Percentiles rank a stretch among this genome's conserved stretches.
phyloP scores from a whole-genome alignment of 2,797 vertebrate genomes.

The Serranus cabrilla region DNA sequence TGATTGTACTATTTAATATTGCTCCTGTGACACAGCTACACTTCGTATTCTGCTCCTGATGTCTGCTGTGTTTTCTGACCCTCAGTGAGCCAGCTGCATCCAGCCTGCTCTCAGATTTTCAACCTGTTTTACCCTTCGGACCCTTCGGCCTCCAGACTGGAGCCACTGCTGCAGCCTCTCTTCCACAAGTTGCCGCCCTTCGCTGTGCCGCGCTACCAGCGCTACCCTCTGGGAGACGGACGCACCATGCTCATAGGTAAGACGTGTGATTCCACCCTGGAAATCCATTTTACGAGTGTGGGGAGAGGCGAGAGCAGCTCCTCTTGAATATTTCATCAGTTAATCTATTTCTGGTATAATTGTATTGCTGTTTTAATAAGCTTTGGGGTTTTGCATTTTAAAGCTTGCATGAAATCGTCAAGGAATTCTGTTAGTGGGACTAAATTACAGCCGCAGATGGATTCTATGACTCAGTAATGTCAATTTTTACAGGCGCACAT shows the following conservation, averaged over 20 bases:
- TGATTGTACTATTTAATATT: no score
- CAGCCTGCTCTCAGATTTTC: slow-evolving; percentile 96
- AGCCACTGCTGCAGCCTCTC: slow-evolving; percentile 92
- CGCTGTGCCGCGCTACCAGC: slow-evolving; percentile 95
- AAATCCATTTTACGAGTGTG: slow-evolving; percentile 48
- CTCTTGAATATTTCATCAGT: slow-evolving; percentile 57
- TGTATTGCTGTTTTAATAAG: slow-evolving; percentile 45
- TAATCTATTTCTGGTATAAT: slow-evolving; percentile 51
- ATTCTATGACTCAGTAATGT: slow-evolving; percentile 35
- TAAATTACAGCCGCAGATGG: slow-evolving; percentile 12
- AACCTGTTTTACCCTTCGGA: slow-evolving; percentile 98
- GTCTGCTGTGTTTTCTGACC: slow-evolving; percentile 41
- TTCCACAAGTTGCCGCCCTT: slow-evolving; percentile 95
- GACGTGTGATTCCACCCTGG: slow-evolving; percentile 11
- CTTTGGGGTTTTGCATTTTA: slow-evolving; percentile 54
- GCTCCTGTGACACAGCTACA: neutral
- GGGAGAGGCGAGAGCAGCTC: slow-evolving; percentile 3
- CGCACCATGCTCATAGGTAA: slow-evolving; percentile 93
- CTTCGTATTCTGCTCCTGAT: neutral
- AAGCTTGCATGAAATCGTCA: slow-evolving; percentile 43
- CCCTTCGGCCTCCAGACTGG: slow-evolving; percentile 95
- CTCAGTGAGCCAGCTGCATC: slow-evolving; percentile 92
- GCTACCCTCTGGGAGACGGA: slow-evolving; percentile 94
- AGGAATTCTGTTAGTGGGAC: slow-evolving; percentile 39
- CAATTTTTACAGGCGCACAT: slow-evolving; percentile 30